Evolutionary conservation across 2,888 invertebrate genomes (phyloP), one percentile per base, ranked within the genome.

Genomic region (Spicauda simplicius): DNA sequence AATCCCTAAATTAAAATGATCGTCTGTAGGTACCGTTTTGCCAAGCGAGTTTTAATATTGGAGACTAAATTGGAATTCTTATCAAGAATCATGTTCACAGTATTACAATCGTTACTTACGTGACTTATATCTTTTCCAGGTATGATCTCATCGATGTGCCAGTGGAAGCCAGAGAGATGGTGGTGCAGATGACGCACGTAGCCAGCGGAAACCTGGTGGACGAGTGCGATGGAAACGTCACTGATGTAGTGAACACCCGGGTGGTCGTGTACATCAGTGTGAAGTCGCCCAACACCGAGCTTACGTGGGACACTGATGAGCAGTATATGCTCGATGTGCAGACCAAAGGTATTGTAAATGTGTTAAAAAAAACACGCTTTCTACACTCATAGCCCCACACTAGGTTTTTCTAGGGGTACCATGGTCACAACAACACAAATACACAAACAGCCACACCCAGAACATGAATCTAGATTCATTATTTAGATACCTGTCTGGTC

Each of bases 271-370:
- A 92, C 78, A 84, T 96, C 2, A 88, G 87, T 0, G 91, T 96
- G 1, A 86, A 84, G 60, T 91, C 93, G 0, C 77, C 87, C 3
- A 89, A 93, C 72, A 74, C 94, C 5, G 78, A 84, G 0, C 88
- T 97, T 10, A 93, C 94, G 72, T 96, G 96, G 96, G 86, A 88
- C 2, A 97, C 97, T 0, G 94, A 96, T 72, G 97, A 97, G 83
- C 92, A 94, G 45, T 97, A 97, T 78, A 84, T 83, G 66, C 82
- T 97, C 55, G 93, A 94, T 70, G 86, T 96, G 12, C 88, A 94
- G 68, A 93, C 91, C 58, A 93, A 93, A 87, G 94, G 95, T 48
- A 5, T 25, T 5, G 25, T 25, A 25, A 25, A 25, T 25, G n/a
- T n/a, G n/a, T n/a, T n/a, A n/a, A n/a, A n/a, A n/a, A n/a, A n/a